Percentiles rank a stretch among this genome's conserved stretches.
phyloP scores from a whole-genome alignment of 2,888 invertebrate species.

The Rhagium mordax region DNA sequence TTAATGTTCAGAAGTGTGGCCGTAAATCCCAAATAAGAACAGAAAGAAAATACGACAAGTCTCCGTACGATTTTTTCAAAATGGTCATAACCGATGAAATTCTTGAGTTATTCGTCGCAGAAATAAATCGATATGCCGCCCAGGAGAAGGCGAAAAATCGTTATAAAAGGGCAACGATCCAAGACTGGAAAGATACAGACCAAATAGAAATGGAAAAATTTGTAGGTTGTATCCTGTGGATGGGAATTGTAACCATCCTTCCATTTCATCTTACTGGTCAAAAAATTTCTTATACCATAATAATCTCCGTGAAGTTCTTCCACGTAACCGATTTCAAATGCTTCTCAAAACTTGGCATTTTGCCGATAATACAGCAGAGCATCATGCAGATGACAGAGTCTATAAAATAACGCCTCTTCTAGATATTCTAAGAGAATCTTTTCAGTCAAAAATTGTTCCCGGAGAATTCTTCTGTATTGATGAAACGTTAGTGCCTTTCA shows the following conservation, averaged over 20 bases:
- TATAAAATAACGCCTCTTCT: constrained; percentile 49
- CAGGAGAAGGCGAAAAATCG: constrained; percentile 12
- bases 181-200: constrained; percentile 37
- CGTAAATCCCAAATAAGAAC: no score
- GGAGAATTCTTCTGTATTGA: constrained; percentile 43
- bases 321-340: constrained; percentile 43
- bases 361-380: constrained; percentile 33
- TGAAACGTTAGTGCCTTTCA: constrained; percentile 48
- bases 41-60: constrained; percentile 30
- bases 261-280: constrained; percentile 40
- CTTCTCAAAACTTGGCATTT: constrained; percentile 39
- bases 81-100: constrained; percentile 29
- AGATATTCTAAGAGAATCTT: constrained; percentile 42
- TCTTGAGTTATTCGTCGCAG: constrained; percentile 25
- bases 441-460: constrained; percentile 34
- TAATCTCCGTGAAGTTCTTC: constrained; percentile 20
- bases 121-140: constrained; percentile 42
- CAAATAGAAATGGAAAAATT: constrained; percentile 40
- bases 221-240: constrained; percentile 36
- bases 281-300: constrained; percentile 32
- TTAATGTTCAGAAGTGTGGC: no score
- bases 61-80: constrained; percentile 35
- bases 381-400: constrained; percentile 39
- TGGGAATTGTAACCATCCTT: constrained; percentile 35
- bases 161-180: constrained; percentile 11